Conservation (phyloP, 2,113 vertebrate species). For the Sebastes fasciatus region DNA sequence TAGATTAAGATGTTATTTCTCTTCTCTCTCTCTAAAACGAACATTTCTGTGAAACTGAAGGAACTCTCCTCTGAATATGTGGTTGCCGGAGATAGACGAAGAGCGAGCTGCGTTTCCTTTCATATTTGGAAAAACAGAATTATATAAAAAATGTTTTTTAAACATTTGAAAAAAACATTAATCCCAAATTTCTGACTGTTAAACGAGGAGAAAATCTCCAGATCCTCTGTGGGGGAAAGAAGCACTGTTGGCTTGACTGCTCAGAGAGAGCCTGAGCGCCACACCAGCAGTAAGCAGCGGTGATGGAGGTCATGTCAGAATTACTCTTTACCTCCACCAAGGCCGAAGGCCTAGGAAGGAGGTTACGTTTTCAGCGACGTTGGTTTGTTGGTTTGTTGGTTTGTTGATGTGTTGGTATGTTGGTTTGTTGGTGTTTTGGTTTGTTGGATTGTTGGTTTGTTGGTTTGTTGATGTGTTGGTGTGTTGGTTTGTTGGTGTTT, state of each 20-base stretch:
- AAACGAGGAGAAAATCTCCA: constrained; percentile 21
- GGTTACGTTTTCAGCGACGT: no score
- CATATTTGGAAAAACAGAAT: not conserved
- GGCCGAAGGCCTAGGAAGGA: no score
- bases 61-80: not conserved
- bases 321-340: not conserved
- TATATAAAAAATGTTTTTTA: not conserved
- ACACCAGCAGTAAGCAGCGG: constrained; percentile 6
- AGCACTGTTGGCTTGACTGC: no score
- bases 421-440: no score
- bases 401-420: no score
- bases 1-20: not conserved
- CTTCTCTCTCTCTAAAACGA: not conserved
- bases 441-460: no score
- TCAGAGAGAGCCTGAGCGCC: not conserved
- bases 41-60: not conserved
- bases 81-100: not conserved
- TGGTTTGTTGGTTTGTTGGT: no score
- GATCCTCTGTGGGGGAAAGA: no score
- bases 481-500: no score
- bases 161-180: constrained; percentile 5
- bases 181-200: not conserved
- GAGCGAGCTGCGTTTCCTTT: not conserved
- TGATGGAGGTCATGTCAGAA: constrained; percentile 28
- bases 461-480: no score